Evolutionary conservation across 37 sponge, comb jelly and placozoan species (phyloP), one percentile per base, ranked within the genome.

Genomic region (Ephydatia muelleri): DNA sequence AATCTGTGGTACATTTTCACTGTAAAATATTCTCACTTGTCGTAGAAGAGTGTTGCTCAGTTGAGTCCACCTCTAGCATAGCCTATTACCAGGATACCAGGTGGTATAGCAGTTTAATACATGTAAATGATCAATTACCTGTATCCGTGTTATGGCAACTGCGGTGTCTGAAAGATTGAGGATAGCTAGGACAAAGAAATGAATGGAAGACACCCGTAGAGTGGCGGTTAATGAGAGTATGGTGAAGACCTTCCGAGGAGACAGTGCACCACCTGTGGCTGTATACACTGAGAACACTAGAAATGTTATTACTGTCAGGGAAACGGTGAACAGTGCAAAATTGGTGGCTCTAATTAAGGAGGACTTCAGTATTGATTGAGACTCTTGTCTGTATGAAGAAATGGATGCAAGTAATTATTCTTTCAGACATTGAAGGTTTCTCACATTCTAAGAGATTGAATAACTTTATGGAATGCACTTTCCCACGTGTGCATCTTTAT

Each of bases 401-500:
- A 43, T 9, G 6, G 43, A 6, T 43, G 3, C 43, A 43, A 9
- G 6, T 43, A 6, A 43, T 9, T 3, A 6, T n/a, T 9, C 43
- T 43, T 43, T 6, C 43, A 43, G 43, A n/a, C n/a, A n/a, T n/a
- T n/a, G n/a, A n/a, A n/a, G n/a, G n/a, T n/a, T n/a, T n/a, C n/a
- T n/a, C n/a, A n/a, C n/a, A n/a, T n/a, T n/a, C n/a, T n/a, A n/a
- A n/a, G n/a, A n/a, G n/a, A n/a, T n/a, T n/a, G n/a, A n/a, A n/a
- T n/a, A n/a, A 43, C 6, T 6, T 43, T 43, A 3, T 6, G 6
- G 71, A 91, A 91, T 43, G 91, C 80, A 75, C 78, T 32, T 75
- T 91, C 91, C 91, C 91, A 91, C 16, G 72, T 87, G 69, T 91
- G 86, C 91, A 91, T 91, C 82, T 91, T 91, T 68, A 91, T 91